Conservation (phyloP, 1,140 invertebrate species). For the Ptiloglossa arizonensis region DNA sequence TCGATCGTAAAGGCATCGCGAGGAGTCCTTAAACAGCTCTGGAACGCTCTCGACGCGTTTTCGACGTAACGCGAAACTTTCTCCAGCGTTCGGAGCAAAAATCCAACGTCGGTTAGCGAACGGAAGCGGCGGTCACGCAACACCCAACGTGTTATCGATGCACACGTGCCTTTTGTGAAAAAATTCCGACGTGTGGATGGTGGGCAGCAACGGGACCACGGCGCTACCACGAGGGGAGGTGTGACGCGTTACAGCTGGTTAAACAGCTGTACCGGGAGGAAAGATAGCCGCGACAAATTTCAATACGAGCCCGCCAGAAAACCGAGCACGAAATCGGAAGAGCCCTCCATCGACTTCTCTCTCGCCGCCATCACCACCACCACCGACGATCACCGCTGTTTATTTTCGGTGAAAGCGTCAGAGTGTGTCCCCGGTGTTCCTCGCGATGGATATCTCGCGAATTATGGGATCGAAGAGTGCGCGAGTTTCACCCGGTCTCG, state of each 20-base stretch:
- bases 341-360: not conserved
- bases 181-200: conserved; percentile 49
- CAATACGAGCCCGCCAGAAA: conserved; percentile 44
- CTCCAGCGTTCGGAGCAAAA: not conserved
- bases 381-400: not conserved
- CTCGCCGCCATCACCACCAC: no score
- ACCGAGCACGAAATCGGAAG: conserved; percentile 43
- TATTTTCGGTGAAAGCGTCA: conserved; percentile 2
- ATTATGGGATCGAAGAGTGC: no score
- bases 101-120: conserved; percentile 23
- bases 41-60: no score
- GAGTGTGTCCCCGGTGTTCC: not conserved
- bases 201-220: not conserved
- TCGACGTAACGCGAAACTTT: not conserved
- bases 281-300: conserved; percentile 69
- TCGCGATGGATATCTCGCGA: not conserved
- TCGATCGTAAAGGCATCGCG: no score
- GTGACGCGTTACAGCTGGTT: conserved; percentile 72
- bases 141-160: conserved; percentile 49
- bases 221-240: conserved; percentile 47
- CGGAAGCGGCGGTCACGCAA: conserved; percentile 60
- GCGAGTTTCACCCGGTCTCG: no score
- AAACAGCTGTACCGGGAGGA: conserved; percentile 67
- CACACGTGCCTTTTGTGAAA: conserved; percentile 62
- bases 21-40: no score